A percentile compares a stretch with the other conserved stretches of the same genome.
Conservation (phyloP, 2,113 vertebrate species). For the Mystacornis crossleyi region DNA sequence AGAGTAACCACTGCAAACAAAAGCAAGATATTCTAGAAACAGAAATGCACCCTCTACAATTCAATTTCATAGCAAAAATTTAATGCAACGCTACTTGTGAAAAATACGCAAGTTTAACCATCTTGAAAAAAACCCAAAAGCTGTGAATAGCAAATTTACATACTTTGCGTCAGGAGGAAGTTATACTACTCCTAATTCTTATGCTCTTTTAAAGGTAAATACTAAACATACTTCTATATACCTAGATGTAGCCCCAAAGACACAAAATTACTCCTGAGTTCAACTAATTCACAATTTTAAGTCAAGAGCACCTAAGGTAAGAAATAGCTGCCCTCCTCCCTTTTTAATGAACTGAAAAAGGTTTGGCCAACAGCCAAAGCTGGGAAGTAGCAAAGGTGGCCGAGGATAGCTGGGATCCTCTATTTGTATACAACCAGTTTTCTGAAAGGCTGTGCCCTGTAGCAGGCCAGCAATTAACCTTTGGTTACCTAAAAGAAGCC, state of each 20-base stretch:
- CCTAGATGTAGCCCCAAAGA: not conserved
- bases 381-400: not conserved
- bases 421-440: rapidly evolving
- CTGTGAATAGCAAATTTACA: not conserved
- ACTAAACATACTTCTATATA: not conserved
- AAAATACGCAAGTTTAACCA: not conserved
- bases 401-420: not conserved
- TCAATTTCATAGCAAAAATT: not conserved
- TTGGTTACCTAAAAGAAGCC: not conserved
- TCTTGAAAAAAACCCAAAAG: not conserved
- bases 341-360: not conserved
- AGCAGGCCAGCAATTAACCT: not conserved
- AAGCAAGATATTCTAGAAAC: not conserved
- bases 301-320: not conserved
- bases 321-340: not conserved
- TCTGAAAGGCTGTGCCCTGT: not conserved
- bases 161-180: not conserved
- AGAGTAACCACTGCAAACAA: not conserved
- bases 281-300: not conserved
- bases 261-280: not conserved
- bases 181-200: not conserved
- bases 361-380: not conserved
- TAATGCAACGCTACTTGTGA: not conserved
- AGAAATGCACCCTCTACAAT: not conserved
- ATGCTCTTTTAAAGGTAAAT: not conserved